Base-by-base conservation (phyloP, 1,140 invertebrate genomes). In the Drosophila lini region DNA sequence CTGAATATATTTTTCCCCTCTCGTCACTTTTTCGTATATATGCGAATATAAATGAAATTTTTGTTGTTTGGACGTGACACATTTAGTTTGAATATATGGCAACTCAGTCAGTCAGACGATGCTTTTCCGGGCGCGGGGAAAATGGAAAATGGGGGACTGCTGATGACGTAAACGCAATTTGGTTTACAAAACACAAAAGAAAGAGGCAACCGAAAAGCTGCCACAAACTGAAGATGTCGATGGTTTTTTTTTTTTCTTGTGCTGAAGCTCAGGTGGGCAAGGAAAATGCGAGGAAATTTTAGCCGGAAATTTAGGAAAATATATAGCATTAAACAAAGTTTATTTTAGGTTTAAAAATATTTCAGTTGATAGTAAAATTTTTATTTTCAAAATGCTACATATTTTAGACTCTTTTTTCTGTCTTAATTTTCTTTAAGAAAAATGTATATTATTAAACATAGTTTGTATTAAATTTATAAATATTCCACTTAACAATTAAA, bases 11-110 rank as follows among this genome's bases (percentile, higher is more conserved):
- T 16, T 60, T 70, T 75, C 3, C 6, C 42, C 16, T 31, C 40
- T 56, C 16, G 64, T 59, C 41, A 52, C 60, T 58, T 69, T 57
- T 53, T 40, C 32, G 48, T 50, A 40, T 80, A 78, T 82, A 80
- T 83, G 80, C 58, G 84, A 84, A 88, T 89, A 89, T 88, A 88
- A 88, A 89, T 89, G 83, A 88, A 88, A 88, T 88, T 88, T 88
- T 88, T 88, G 83, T 88, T 88, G 84, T 78, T 89, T 80, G 84
- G 80, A 88, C 83, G 83, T 88, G 83, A 88, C 83, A 89, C 83
- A 88, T 89, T 88, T 88, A 88, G 83, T 89, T 88, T 80, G 77
- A 68, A 89, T 88, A 83, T 89, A 88, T 89, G 80, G 78, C 76
- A 81, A 65, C 70, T 68, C 61, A 71, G 80, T 84, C 78, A 85